A percentile compares a stretch with the other conserved stretches of the same genome.
Evolutionary conservation across 2,113 vertebrate species (phyloP).

Genomic region (Trogon surrucura): DNA sequence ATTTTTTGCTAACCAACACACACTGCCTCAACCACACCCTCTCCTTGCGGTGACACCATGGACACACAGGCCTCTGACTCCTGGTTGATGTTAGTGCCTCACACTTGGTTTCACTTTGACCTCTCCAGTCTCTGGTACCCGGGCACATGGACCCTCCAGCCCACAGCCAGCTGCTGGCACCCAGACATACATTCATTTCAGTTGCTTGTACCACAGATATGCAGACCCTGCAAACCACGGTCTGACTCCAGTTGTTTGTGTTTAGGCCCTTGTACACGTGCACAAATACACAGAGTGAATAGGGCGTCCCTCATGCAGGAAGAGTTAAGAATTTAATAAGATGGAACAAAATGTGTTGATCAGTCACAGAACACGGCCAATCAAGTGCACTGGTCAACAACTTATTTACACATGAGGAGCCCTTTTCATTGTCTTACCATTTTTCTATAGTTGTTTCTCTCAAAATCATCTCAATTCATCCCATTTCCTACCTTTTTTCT

Average conservation of each 20-base stretch:
- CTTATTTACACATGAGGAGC: neutral
- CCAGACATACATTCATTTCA: neutral
- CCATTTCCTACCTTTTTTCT: neutral
- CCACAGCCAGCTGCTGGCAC: neutral
- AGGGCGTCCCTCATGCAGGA: neutral
- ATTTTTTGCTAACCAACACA: neutral
- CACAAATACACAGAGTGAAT: neutral
- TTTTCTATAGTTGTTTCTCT: neutral
- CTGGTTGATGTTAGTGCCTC: neutral
- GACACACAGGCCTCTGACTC: neutral
- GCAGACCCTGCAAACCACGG: neutral
- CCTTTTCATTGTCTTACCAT: neutral
- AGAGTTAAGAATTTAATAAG: neutral
- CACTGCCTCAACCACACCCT: accelerated
- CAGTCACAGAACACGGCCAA: neutral
- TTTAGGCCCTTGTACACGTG: neutral
- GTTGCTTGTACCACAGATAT: neutral
- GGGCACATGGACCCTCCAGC: neutral
- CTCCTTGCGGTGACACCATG: neutral
- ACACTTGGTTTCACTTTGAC: neutral
- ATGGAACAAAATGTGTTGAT: neutral
- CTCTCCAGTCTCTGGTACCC: neutral
- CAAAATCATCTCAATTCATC: neutral
- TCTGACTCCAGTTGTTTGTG: neutral
- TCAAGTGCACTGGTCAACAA: neutral